These are phyloP conservation scores for Orthochromis malagaraziensis DNA, from an alignment of 2,113 vertebrate genomes.

Conservation along the genomic window DNA sequence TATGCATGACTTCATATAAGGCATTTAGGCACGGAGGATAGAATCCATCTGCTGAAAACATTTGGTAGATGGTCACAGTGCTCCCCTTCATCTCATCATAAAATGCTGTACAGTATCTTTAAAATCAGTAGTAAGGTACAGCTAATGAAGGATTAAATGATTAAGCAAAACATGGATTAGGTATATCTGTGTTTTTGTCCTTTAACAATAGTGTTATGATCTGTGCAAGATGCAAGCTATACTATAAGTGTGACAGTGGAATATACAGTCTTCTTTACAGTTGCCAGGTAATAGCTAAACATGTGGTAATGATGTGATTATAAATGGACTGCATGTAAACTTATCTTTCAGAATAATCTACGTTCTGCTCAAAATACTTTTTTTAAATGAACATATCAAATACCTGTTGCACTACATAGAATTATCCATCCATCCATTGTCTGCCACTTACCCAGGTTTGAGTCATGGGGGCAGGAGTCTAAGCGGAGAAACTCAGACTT, in stretches of 20 bases:
- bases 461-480: not conserved
- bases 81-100: not conserved
- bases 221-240: not conserved
- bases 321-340: not conserved
- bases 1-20: conserved; percentile 9
- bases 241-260: not conserved
- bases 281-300: not conserved
- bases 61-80: not conserved
- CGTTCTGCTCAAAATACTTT: not conserved
- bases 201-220: not conserved
- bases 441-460: not conserved
- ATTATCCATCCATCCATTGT: not conserved
- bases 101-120: not conserved
- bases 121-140: not conserved
- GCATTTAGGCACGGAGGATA: not conserved
- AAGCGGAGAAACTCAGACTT: not conserved
- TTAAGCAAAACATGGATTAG: not conserved
- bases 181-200: not conserved
- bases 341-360: not conserved
- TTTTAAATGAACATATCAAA: not conserved
- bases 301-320: not conserved
- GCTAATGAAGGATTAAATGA: not conserved
- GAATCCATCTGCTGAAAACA: not conserved
- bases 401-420: not conserved
- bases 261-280: not conserved